Percentiles rank a stretch among this genome's conserved stretches.
Evolutionary conservation across 2,113 vertebrate genomes (phyloP).

Genomic region (Notothenia coriiceps): DNA sequence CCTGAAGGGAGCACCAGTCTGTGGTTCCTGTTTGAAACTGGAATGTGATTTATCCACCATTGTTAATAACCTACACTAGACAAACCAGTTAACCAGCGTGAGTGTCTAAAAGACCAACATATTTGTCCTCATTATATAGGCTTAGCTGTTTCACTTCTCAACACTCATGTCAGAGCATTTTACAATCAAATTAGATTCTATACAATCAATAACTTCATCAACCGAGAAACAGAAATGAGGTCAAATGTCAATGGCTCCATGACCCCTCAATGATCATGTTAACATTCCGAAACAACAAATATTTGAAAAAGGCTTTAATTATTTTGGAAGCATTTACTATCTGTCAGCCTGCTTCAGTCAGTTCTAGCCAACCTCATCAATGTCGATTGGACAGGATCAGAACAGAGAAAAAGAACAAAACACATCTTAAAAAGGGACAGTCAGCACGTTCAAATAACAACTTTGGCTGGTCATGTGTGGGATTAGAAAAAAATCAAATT

Average conservation of each 20-base stretch:
- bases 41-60: not conserved
- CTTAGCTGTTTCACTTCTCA: not conserved
- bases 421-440: too few relatives aligned
- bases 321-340: not conserved
- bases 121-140: not conserved
- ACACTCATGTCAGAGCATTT: not conserved
- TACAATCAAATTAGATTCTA: not conserved
- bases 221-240: not conserved
- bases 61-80: not conserved
- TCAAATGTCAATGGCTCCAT: not conserved
- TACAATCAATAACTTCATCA: not conserved
- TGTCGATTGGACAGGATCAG: too few relatives aligned
- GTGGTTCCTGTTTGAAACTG: not conserved
- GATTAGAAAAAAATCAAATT: too few relatives aligned
- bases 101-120: not conserved
- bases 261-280: not conserved
- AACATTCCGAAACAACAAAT: too few relatives aligned
- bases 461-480: too few relatives aligned
- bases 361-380: too few relatives aligned
- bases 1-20: not conserved
- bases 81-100: slow-evolving; percentile 4
- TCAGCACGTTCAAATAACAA: too few relatives aligned
- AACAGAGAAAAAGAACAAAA: too few relatives aligned
- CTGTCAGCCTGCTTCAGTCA: too few relatives aligned
- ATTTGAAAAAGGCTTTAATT: not conserved